These are phyloP conservation scores for Sciaenops ocellatus DNA, from an alignment of 2,797 vertebrate species.

Conservation along the genomic window DNA sequence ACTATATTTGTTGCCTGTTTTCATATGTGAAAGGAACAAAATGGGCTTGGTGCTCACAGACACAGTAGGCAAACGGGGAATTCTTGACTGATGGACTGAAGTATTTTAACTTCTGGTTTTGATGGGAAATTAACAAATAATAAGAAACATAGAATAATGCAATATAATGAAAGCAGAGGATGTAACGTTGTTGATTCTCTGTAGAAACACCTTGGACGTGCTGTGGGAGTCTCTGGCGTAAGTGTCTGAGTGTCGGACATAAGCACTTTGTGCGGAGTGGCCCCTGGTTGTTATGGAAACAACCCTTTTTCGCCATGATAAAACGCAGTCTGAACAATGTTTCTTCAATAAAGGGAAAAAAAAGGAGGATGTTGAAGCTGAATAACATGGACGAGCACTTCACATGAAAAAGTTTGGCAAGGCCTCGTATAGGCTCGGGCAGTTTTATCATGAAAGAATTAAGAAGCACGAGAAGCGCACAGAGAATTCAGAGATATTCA, in stretches of 20 bases:
- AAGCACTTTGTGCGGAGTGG: slow-evolving; percentile 39
- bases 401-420: slow-evolving; percentile 23
- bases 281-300: slow-evolving; percentile 63
- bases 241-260: slow-evolving; percentile 36
- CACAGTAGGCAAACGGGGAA: too few species aligned
- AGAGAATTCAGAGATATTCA: background rate
- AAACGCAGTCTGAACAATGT: slow-evolving; percentile 13
- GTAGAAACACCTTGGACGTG: slow-evolving; percentile 20
- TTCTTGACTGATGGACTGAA: background rate
- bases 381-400: slow-evolving; percentile 26
- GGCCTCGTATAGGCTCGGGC: background rate
- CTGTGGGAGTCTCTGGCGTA: slow-evolving; percentile 6
- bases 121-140: background rate
- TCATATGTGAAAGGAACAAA: background rate
- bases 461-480: background rate
- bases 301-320: slow-evolving; percentile 27
- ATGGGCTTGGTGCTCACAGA: background rate
- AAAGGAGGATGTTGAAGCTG: too few species aligned
- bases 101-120: background rate
- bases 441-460: background rate
- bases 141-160: background rate
- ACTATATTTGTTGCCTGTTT: background rate
- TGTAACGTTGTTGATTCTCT: background rate
- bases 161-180: background rate
- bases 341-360: slow-evolving; percentile 10